Percentiles rank a stretch among this genome's conserved stretches.
Conservation (phyloP, 2,888 invertebrate genomes). For the Pterostichus madidus region DNA sequence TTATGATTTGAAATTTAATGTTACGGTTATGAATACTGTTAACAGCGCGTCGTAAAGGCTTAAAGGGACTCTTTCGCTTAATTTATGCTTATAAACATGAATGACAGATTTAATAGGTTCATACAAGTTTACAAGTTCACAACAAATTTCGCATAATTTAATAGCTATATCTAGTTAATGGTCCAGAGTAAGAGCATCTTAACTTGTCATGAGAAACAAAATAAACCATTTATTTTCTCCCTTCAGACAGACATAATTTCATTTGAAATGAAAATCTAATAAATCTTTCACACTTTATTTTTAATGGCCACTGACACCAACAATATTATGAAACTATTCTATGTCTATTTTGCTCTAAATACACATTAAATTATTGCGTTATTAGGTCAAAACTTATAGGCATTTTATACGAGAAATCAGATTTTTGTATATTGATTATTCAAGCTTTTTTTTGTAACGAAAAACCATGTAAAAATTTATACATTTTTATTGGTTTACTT, state of each 20-base stretch:
- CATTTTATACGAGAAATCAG: too few relatives aligned
- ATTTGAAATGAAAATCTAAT: background rate
- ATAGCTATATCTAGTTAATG: slow-evolving; percentile 29
- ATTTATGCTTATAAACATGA: slow-evolving; percentile 54
- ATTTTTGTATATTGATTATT: too few relatives aligned
- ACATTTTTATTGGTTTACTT: too few relatives aligned
- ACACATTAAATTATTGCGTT: too few relatives aligned
- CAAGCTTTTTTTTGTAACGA: too few relatives aligned
- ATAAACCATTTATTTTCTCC: slow-evolving; percentile 11
- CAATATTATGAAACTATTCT: too few relatives aligned
- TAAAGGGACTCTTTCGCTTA: slow-evolving; percentile 47
- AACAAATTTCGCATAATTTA: slow-evolving; percentile 43
- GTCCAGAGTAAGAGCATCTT: slow-evolving; percentile 22
- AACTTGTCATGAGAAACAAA: slow-evolving; percentile 26
- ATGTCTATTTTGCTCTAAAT: too few relatives aligned
- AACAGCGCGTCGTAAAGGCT: slow-evolving; percentile 33
- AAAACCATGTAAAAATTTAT: too few relatives aligned
- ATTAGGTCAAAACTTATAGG: too few relatives aligned
- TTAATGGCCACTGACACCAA: background rate
- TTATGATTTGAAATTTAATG: slow-evolving; percentile 36
- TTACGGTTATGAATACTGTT: slow-evolving; percentile 31
- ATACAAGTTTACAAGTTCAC: slow-evolving; percentile 49
- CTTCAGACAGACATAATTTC: background rate
- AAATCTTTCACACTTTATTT: slow-evolving; percentile 5
- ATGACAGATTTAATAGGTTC: slow-evolving; percentile 37